Conservation (phyloP, 2,797 vertebrate species). For the Prunella strophiata region DNA sequence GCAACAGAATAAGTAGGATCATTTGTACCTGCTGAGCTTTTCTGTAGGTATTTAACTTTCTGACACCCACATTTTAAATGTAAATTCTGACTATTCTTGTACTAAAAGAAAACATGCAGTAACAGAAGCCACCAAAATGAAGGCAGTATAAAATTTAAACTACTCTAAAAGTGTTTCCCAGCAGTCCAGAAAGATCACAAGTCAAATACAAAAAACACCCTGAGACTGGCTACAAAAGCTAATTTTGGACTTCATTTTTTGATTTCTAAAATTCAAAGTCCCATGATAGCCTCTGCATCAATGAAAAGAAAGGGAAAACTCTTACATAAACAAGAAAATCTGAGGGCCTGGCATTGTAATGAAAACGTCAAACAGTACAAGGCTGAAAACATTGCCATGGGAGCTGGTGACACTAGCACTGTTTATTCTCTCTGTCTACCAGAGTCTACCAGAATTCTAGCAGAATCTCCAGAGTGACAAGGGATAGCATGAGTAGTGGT, state of each 20-base stretch:
- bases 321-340: not conserved
- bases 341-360: not conserved
- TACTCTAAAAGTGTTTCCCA: not conserved
- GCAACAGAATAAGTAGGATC: not conserved
- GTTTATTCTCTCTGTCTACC: not conserved
- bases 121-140: not conserved
- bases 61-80: not conserved
- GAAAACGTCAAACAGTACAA: not conserved
- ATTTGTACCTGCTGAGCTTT: slow-evolving; percentile 26
- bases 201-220: not conserved
- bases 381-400: not conserved
- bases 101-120: not conserved
- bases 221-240: not conserved
- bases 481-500: not conserved
- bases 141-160: not conserved
- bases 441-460: too few species aligned
- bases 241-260: not conserved
- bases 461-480: not conserved
- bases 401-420: not conserved
- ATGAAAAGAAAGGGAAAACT: not conserved
- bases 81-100: not conserved
- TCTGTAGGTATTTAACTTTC: not conserved
- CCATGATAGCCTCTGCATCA: not conserved
- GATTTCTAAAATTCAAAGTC: not conserved
- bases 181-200: not conserved